phyloP scores from a whole-genome alignment of 2,113 vertebrate genomes.

The Brachyistius frenatus region DNA sequence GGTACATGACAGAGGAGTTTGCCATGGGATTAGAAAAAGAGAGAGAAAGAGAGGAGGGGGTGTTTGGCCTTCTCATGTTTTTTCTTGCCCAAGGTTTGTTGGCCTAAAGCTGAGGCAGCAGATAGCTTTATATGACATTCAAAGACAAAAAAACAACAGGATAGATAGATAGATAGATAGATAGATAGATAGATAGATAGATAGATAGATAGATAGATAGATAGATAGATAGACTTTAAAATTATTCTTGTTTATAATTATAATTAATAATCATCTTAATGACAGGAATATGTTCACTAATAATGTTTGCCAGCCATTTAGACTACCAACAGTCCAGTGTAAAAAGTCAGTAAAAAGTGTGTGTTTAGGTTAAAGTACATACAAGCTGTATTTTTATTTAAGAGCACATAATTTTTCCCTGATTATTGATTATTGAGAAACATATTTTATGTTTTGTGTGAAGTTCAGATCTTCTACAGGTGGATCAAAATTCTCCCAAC shows the following conservation, averaged over 20 bases:
- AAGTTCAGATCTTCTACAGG: conserved; percentile 4
- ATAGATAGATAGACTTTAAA: neutral
- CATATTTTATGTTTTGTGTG: neutral
- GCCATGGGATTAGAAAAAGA: conserved; percentile 39
- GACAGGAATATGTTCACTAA: neutral
- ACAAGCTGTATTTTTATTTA: neutral
- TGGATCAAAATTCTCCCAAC: neutral
- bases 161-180: conserved; percentile 23
- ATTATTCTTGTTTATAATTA: neutral
- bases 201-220: conserved; percentile 30
- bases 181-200: conserved; percentile 27
- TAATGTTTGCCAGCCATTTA: neutral
- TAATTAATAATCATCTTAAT: neutral
- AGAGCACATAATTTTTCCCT: neutral
- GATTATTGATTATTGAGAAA: neutral
- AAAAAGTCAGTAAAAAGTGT: neutral
- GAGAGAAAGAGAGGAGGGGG: conserved; percentile 21
- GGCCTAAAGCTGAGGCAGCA: conserved; percentile 53
- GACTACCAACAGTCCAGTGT: neutral
- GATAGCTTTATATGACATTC: conserved; percentile 41
- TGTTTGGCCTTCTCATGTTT: conserved; percentile 55
- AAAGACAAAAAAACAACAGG: conserved; percentile 16
- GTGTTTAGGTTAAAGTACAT: conserved; percentile 19
- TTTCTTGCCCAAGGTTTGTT: conserved; percentile 50
- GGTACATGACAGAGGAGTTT: conserved; percentile 69